Conservation (phyloP, 2,888 invertebrate genomes). For the Amphipoea lucens region DNA sequence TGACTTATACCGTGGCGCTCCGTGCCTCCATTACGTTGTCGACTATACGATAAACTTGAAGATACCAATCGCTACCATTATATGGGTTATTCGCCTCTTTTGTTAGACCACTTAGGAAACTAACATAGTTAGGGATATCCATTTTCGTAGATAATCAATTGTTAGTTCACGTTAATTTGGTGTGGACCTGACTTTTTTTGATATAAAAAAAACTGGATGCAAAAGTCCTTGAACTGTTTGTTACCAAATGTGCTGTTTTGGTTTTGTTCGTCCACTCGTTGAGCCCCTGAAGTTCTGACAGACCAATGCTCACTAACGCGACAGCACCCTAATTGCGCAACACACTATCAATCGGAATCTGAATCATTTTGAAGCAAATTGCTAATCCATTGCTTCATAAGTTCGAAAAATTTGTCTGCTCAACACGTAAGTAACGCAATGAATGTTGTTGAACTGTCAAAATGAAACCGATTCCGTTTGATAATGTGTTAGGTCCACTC, state of each 20-base stretch:
- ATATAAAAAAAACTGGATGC: background rate
- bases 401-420: too few relatives aligned
- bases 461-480: too few relatives aligned
- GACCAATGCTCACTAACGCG: too few relatives aligned
- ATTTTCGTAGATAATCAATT: conserved; percentile 26
- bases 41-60: conserved; percentile 55
- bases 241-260: background rate
- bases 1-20: conserved; percentile 70
- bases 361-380: too few relatives aligned
- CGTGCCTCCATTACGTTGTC: conserved; percentile 70
- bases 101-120: conserved; percentile 43
- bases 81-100: conserved; percentile 67
- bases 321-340: too few relatives aligned
- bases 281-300: too few relatives aligned
- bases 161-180: conserved; percentile 3
- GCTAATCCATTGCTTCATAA: too few relatives aligned
- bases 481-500: too few relatives aligned
- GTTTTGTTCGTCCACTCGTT: background rate
- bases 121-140: background rate
- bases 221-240: background rate
- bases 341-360: too few relatives aligned
- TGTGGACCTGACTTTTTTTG: background rate
- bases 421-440: too few relatives aligned
- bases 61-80: conserved; percentile 70
- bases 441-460: too few relatives aligned